Percentiles rank a stretch among this genome's conserved stretches.
These are phyloP conservation scores for Plemyria rubiginata DNA, from an alignment of 2,888 invertebrate species.

Conservation along the genomic window DNA sequence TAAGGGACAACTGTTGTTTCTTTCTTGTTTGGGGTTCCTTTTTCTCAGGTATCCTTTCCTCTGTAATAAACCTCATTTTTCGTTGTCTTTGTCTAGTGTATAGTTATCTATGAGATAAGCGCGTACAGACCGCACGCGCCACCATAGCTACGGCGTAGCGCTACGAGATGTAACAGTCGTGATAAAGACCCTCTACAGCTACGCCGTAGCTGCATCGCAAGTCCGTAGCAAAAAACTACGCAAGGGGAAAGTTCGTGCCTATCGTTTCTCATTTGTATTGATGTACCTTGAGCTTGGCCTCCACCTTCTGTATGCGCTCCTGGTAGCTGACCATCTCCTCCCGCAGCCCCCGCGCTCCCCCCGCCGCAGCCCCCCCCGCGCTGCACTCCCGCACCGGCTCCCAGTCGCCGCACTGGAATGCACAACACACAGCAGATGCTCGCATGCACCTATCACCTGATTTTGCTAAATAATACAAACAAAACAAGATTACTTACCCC, in stretches of 20 bases:
- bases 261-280: no score
- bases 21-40: no score
- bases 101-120: no score
- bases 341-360: conserved; percentile 45
- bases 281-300: conserved; percentile 59
- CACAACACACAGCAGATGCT: conserved; percentile 18
- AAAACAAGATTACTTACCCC: no score
- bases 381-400: conserved; percentile 67
- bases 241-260: no score
- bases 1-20: no score
- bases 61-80: no score
- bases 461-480: no score
- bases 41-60: no score
- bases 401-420: conserved; percentile 63
- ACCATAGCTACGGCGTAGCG: conserved; percentile 2
- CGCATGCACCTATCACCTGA: background rate
- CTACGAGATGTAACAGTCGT: background rate
- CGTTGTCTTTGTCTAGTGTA: no score
- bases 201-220: background rate
- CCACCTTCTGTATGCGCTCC: conserved; percentile 63
- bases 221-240: background rate
- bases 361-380: conserved; percentile 46
- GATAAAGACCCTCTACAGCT: background rate
- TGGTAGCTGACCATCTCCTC: conserved; percentile 56
- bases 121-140: no score